Conservation (phyloP, 2,797 vertebrate genomes). For the Pyrocephalus nanus region DNA sequence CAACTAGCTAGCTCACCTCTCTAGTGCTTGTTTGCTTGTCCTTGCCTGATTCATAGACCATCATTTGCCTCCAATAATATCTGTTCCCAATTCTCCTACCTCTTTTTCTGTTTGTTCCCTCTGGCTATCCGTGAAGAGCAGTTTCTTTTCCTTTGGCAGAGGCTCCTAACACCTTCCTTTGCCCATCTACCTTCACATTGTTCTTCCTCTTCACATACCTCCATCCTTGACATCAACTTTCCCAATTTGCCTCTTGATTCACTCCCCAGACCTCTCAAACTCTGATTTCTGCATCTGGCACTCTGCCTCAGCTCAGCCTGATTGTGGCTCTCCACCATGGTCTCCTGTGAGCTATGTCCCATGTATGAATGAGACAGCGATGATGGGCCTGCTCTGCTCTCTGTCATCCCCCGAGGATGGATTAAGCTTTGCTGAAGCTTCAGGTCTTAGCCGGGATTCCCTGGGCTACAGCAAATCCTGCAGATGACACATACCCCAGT, state of each 20-base stretch:
- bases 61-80: background rate
- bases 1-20: background rate
- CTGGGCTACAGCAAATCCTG: background rate
- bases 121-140: background rate
- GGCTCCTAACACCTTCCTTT: background rate
- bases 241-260: background rate
- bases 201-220: background rate
- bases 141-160: background rate
- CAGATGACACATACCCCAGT: background rate
- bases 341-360: background rate
- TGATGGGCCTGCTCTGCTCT: background rate
- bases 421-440: background rate
- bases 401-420: background rate
- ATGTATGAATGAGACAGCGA: background rate
- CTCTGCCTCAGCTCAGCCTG: background rate
- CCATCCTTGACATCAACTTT: background rate
- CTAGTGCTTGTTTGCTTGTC: background rate
- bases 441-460: background rate
- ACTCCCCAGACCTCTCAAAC: background rate
- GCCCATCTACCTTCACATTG: accelerated
- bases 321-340: background rate
- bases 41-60: background rate
- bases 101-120: background rate
- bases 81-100: background rate
- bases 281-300: background rate